A percentile compares a stretch with the other conserved stretches of the same genome.
These are phyloP conservation scores for Drosophila flavopinicola DNA, from an alignment of 2,888 invertebrate species.

Conservation along the genomic window DNA sequence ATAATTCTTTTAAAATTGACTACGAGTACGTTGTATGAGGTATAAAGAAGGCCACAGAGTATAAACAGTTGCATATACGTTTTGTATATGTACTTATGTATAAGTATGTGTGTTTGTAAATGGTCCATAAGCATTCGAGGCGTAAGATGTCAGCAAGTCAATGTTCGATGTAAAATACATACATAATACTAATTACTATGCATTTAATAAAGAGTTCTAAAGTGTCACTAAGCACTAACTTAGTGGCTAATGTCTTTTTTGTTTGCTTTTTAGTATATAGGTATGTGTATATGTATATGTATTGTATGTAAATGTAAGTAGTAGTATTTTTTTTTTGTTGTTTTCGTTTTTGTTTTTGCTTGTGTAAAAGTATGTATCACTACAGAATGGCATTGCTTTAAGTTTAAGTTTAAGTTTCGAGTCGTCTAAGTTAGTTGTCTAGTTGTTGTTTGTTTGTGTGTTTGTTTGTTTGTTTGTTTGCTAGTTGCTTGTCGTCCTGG, in stretches of 20 bases:
- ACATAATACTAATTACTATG: conserved; percentile 4
- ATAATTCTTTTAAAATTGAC: conserved; percentile 68
- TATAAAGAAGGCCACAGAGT: conserved; percentile 83
- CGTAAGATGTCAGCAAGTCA: conserved; percentile 54
- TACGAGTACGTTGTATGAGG: conserved; percentile 80
- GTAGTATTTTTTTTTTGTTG: conserved; percentile 12
- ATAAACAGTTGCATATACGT: conserved; percentile 59
- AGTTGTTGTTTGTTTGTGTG: no score
- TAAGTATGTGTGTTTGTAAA: conserved; percentile 52
- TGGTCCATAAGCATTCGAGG: conserved; percentile 76
- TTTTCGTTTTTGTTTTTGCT: background rate
- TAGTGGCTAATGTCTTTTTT: conserved; percentile 52
- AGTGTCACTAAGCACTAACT: conserved; percentile 31
- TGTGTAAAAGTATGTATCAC: conserved; percentile 72
- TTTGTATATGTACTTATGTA: conserved; percentile 41
- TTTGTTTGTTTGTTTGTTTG: no score
- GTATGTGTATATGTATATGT: conserved; percentile 17
- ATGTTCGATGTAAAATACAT: conserved; percentile 26
- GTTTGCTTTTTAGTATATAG: conserved; percentile 12
- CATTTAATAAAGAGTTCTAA: conserved; percentile 36
- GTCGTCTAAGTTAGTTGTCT: conserved; percentile 37
- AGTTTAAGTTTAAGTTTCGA: conserved; percentile 52
- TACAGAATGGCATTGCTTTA: conserved; percentile 84
- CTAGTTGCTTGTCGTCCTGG: conserved; percentile 62
- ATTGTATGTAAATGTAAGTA: conserved; percentile 22